Evolutionary conservation across 2,888 invertebrate species (phyloP).

Genomic region (Lasioglossum leucozonium): DNA sequence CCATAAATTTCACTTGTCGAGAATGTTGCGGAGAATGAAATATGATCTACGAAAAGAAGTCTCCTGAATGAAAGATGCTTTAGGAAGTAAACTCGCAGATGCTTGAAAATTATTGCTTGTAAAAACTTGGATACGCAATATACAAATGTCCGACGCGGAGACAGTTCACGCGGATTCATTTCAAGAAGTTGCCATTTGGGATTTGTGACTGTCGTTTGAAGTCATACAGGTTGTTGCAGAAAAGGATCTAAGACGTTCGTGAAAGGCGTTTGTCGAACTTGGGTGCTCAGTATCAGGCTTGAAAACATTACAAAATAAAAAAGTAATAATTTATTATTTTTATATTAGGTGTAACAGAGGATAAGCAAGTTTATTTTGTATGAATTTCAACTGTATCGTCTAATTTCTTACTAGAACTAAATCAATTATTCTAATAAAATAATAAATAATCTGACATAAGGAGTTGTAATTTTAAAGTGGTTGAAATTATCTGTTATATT

Average conservation of each 20-base stretch:
- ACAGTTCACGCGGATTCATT: background rate
- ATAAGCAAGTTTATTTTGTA: too few species aligned
- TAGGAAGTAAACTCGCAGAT: background rate
- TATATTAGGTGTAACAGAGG: too few species aligned
- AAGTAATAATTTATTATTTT: background rate
- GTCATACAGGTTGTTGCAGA: background rate
- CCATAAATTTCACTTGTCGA: slow-evolving; percentile 3
- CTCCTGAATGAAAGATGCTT: background rate
- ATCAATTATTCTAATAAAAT: too few species aligned
- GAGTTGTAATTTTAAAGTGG: too few species aligned
- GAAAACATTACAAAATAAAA: background rate
- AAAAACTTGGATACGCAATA: background rate
- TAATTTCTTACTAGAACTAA: too few species aligned
- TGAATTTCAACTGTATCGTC: too few species aligned
- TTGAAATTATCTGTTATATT: too few species aligned
- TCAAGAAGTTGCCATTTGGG: background rate
- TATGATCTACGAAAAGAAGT: slow-evolving; percentile 6
- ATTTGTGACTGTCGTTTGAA: background rate
- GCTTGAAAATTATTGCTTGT: slow-evolving; percentile 15
- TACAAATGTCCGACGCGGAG: background rate
- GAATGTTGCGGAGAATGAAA: slow-evolving; percentile 8
- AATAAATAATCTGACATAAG: too few species aligned
- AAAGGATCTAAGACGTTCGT: background rate
- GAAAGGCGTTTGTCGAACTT: background rate
- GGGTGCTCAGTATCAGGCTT: background rate